Evolutionary conservation across 2,113 vertebrate species (phyloP).

Genomic region (Regulus satrapa): DNA sequence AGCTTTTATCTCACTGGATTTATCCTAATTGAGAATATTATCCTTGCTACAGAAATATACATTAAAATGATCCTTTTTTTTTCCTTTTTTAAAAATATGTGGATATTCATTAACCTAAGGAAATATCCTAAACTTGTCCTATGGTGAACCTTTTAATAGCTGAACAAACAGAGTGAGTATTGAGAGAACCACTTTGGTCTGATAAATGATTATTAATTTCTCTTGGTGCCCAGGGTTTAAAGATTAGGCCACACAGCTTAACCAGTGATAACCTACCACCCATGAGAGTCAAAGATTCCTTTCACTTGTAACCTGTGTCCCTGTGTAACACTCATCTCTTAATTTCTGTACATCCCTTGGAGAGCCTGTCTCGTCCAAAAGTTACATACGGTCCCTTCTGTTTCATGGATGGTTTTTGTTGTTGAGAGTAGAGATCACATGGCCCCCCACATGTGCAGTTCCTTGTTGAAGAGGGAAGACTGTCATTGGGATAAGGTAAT

Average conservation of each 20-base stretch:
- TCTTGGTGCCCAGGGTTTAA: background rate
- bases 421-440: background rate
- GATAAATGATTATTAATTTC: background rate
- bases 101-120: slow-evolving; percentile 3
- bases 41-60: background rate
- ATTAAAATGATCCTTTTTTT: background rate
- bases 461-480: background rate
- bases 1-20: background rate
- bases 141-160: background rate
- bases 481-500: background rate
- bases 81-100: background rate
- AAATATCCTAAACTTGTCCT: background rate
- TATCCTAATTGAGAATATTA: background rate
- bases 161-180: background rate
- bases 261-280: background rate
- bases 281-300: background rate
- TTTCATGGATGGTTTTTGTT: background rate
- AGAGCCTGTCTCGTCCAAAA: background rate
- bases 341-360: background rate
- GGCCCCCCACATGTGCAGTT: background rate
- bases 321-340: background rate
- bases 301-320: background rate
- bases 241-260: background rate
- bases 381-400: background rate
- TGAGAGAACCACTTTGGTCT: background rate